Percentiles rank a stretch among this genome's conserved stretches.
Conservation (phyloP, 2,888 invertebrate species). For the Raillietiella orientalis region DNA sequence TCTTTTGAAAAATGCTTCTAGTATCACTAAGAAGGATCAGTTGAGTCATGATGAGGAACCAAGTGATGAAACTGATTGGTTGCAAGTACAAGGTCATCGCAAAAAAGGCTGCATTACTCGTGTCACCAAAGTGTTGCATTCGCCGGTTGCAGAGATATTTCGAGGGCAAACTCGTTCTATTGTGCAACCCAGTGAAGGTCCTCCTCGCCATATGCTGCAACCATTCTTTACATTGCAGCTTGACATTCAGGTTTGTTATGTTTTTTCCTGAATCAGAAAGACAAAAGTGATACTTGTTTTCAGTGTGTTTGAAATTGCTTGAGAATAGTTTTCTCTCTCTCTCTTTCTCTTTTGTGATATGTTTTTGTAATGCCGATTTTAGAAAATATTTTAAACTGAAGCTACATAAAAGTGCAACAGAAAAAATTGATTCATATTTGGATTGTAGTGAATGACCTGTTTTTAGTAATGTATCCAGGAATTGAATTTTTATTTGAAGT, state of each 20-base stretch:
- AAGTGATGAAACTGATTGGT: conserved; percentile 7
- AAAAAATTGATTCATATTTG: too few relatives aligned
- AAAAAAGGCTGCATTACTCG: conserved; percentile 65
- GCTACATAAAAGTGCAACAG: too few relatives aligned
- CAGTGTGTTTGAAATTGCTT: not conserved
- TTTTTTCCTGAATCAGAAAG: not conserved
- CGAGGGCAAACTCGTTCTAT: conserved; percentile 63
- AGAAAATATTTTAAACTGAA: too few relatives aligned
- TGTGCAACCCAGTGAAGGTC: conserved; percentile 28
- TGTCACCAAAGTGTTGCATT: conserved; percentile 41
- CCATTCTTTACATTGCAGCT: conserved; percentile 84
- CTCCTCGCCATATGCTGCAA: conserved; percentile 63
- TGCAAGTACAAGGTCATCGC: conserved; percentile 35
- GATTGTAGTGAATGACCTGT: too few relatives aligned
- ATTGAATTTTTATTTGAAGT: too few relatives aligned
- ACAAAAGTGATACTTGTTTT: conserved; percentile 1
- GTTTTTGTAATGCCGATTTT: conserved; percentile 7
- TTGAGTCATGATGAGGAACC: conserved; percentile 4
- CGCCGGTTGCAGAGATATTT: conserved; percentile 74
- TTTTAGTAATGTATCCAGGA: too few relatives aligned
- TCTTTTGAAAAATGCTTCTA: not conserved
- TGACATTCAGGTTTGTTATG: conserved; percentile 50
- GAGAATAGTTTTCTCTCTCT: too few relatives aligned
- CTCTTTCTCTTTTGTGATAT: conserved; percentile 1
- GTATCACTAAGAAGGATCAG: not conserved